Evolutionary conservation across 1,140 invertebrate species (phyloP), one percentile per base, ranked within the genome.

Genomic region (Drosophila sulfurigaster): DNA sequence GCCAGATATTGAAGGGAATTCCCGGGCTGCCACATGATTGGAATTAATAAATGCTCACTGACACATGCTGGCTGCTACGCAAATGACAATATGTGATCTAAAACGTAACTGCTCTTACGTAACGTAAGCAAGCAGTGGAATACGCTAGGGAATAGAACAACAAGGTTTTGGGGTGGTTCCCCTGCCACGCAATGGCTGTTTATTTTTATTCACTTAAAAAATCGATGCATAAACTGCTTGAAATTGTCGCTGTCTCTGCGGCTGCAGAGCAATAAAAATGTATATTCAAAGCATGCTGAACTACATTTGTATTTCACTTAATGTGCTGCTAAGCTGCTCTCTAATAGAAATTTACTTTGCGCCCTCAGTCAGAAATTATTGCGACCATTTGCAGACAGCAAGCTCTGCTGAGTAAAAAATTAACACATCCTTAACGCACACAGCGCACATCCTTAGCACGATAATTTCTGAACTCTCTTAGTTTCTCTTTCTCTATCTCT

Each of bases 371-470:
- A 3, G 3, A 56, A 45, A 65, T 56, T 20, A 56, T 25, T 56
- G 51, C 45, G 38, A 32, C 25, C 25, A 54, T 56, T 56, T 65
- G 6, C 25, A 20, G 52, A 5, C 41, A 49, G 45, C 35, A 48
- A 62, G 62, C 63, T 81, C 78, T 30, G 79, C 64, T 82, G 58
- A 60, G 76, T 74, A 80, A 81, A 79, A 81, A 86, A 88, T 88
- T 88, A 88, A 71, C 83, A 88, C 85, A 78, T 88, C 69, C 67
- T 88, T 49, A 88, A 70, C 41, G 59, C 76, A 75, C 56, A 69
- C 41, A 67, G 62, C 65, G 52, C 57, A 59, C 38, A 25, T 67
- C 52, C 63, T 74, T 51, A 49, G 30, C 48, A 48, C 41, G 41
- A 56, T 76, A 49, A 63, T 63, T 67, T 62, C 56, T 8, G 7